Percentiles rank a stretch among this genome's conserved stretches.
phyloP scores from a whole-genome alignment of 2,113 vertebrate genomes.

The Cyprinus carpio region DNA sequence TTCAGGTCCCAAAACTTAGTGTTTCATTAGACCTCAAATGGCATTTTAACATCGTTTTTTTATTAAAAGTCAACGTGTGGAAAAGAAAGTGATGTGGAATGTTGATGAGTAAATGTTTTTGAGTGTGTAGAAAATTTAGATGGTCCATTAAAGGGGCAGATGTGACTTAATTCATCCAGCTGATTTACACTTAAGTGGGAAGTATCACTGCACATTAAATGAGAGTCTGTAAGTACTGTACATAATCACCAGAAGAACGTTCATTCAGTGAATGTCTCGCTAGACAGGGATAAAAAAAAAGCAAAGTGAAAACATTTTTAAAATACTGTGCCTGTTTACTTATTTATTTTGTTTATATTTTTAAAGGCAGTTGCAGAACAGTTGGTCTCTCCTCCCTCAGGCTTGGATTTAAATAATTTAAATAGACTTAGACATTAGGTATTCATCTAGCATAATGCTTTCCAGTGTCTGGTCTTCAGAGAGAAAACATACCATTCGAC shows the following conservation, averaged over 20 bases:
- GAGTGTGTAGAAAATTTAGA: constrained; percentile 33
- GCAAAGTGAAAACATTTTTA: neutral
- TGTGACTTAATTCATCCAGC: constrained; percentile 46
- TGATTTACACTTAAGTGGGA: constrained; percentile 32
- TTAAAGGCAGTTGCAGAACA: constrained; percentile 21
- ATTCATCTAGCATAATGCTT: constrained; percentile 63
- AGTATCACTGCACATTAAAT: constrained; percentile 18
- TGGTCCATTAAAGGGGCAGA: constrained; percentile 19
- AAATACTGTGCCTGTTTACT: constrained; percentile 38
- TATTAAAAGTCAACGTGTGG: neutral
- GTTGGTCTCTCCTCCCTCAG: constrained; percentile 52
- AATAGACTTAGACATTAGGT: constrained; percentile 55
- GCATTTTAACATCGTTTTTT: neutral
- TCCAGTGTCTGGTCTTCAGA: constrained; percentile 56
- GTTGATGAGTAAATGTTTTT: constrained; percentile 51
- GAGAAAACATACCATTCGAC: constrained; percentile 58
- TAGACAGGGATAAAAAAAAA: constrained; percentile 25
- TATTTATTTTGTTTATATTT: constrained; percentile 44
- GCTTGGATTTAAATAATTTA: constrained; percentile 68
- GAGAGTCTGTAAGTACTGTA: neutral
- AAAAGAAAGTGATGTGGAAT: constrained; percentile 42
- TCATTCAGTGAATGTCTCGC: constrained; percentile 34
- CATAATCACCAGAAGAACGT: neutral
- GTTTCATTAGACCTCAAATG: neutral
- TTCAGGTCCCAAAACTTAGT: neutral